Conservation (phyloP, 2,113 vertebrate species). For the Corythaixoides concolor region DNA sequence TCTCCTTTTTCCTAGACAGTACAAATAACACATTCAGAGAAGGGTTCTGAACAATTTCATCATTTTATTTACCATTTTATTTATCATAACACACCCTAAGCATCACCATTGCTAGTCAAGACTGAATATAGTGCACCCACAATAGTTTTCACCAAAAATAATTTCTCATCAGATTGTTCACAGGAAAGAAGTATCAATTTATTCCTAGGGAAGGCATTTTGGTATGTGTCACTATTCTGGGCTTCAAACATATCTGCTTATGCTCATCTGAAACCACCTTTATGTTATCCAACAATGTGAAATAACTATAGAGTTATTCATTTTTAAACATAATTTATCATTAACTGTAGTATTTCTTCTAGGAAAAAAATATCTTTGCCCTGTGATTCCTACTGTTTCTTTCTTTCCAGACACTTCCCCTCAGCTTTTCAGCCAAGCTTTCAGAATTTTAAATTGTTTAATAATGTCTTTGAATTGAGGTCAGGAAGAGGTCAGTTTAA, state of each 20-base stretch:
- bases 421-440: not conserved
- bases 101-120: not conserved
- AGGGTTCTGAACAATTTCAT: not conserved
- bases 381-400: not conserved
- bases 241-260: not conserved
- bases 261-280: not conserved
- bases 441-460: not conserved
- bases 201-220: not conserved
- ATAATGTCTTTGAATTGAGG: not conserved
- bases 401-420: not conserved
- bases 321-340: not conserved
- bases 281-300: not conserved
- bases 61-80: not conserved
- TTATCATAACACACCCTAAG: not conserved
- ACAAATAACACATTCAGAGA: constrained; percentile 2
- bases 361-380: not conserved
- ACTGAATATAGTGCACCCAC: not conserved
- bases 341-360: not conserved
- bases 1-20: not conserved
- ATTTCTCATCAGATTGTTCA: not conserved
- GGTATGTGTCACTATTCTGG: not conserved
- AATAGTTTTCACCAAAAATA: not conserved
- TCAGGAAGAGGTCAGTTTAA: not conserved
- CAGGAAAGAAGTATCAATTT: not conserved
- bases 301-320: not conserved